A percentile compares a stretch with the other conserved stretches of the same genome.
Conservation (phyloP, 1,140 invertebrate genomes). For the Drosophila sproati region DNA sequence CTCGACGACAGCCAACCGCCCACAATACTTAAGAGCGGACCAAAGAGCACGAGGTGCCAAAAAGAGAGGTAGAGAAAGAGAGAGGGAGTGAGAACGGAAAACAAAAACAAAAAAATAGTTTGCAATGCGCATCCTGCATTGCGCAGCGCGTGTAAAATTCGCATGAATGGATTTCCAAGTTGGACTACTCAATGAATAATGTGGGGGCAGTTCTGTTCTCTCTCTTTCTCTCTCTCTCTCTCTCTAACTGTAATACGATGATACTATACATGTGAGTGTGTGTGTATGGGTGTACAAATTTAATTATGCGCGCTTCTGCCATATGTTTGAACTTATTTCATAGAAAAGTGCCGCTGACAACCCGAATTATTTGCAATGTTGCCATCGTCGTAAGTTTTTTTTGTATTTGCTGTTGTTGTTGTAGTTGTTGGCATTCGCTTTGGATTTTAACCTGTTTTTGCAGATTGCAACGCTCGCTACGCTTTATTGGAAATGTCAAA, state of each 20-base stretch:
- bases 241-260: slow-evolving; percentile 48
- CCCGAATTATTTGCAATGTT: slow-evolving; percentile 70
- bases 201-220: slow-evolving; percentile 12
- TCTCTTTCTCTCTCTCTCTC: slow-evolving; percentile 10
- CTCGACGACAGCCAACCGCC: slow-evolving; percentile 47
- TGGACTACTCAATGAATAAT: slow-evolving; percentile 62
- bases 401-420: slow-evolving; percentile 19
- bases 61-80: slow-evolving; percentile 36
- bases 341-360: slow-evolving; percentile 68
- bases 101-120: slow-evolving; percentile 15
- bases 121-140: slow-evolving; percentile 73
- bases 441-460: slow-evolving; percentile 75
- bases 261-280: slow-evolving; percentile 21
- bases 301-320: slow-evolving; percentile 78
- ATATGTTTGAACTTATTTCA: slow-evolving; percentile 74
- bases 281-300: slow-evolving; percentile 59
- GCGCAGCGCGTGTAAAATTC: slow-evolving; percentile 78
- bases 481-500: slow-evolving; percentile 75
- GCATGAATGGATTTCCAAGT: slow-evolving; percentile 67
- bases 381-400: slow-evolving; percentile 44
- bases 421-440: slow-evolving; percentile 57
- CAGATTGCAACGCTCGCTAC: slow-evolving; percentile 68
- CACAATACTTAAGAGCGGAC: slow-evolving; percentile 55
- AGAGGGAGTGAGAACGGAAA: slow-evolving; percentile 16
- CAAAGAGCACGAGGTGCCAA: slow-evolving; percentile 32